Evolutionary conservation across 1,140 invertebrate species (phyloP).

Genomic region (Listronotus bonariensis): DNA sequence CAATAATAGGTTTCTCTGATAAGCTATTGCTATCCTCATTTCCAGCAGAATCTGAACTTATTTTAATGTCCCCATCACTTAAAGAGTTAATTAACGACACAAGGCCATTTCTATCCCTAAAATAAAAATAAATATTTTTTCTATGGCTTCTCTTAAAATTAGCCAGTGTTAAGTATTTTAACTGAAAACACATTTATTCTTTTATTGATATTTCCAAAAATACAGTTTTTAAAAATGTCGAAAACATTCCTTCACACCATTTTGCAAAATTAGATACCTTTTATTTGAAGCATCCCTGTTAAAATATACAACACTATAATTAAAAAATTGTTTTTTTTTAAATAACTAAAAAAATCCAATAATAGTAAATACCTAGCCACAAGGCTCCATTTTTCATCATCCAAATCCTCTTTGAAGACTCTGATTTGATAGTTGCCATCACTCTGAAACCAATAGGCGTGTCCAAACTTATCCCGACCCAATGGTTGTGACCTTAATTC

Average conservation of each 20-base stretch:
- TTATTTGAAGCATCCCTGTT: too few relatives aligned
- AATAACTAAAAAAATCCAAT: too few relatives aligned
- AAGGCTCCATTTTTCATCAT: slow-evolving; percentile 94
- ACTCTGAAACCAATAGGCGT: slow-evolving; percentile 91
- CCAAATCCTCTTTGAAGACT: slow-evolving; percentile 91
- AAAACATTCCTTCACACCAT: too few relatives aligned
- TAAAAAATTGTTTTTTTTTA: too few relatives aligned
- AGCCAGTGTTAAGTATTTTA: too few relatives aligned
- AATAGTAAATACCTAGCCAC: slow-evolving; percentile 73
- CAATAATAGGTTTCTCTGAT: slow-evolving; percentile 59
- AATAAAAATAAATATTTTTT: slow-evolving; percentile 12
- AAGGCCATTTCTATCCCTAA: slow-evolving; percentile 74
- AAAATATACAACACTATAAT: too few relatives aligned
- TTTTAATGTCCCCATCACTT: slow-evolving; percentile 66
- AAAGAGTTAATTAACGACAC: slow-evolving; percentile 74
- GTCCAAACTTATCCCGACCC: slow-evolving; percentile 86
- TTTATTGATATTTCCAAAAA: too few relatives aligned
- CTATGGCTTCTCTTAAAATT: background rate
- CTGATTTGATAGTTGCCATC: slow-evolving; percentile 87
- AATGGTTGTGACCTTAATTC: slow-evolving; percentile 85
- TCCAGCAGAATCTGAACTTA: slow-evolving; percentile 60
- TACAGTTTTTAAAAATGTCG: too few relatives aligned
- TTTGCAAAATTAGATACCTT: too few relatives aligned
- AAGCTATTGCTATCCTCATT: slow-evolving; percentile 72
- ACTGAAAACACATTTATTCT: too few relatives aligned